Evolutionary conservation across 2,888 invertebrate genomes (phyloP).

Genomic region (Tetranychus truncatus): DNA sequence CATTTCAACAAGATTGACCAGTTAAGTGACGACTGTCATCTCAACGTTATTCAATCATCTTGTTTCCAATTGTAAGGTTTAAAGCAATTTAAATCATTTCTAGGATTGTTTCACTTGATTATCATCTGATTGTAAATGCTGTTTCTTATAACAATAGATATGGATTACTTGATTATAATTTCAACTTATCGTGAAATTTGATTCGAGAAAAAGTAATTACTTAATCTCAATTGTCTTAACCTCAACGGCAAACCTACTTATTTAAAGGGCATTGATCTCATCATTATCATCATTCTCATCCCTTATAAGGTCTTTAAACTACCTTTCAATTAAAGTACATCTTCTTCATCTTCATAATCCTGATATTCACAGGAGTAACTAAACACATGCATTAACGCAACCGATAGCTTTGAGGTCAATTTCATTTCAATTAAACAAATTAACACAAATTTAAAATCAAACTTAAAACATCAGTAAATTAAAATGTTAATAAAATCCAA

Average conservation of each 20-base stretch:
- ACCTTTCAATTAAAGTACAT: neutral
- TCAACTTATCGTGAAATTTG: no score
- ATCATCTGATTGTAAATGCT: no score
- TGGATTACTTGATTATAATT: no score
- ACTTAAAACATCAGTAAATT: no score
- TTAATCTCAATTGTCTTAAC: no score
- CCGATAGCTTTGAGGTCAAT: no score
- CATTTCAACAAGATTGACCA: neutral
- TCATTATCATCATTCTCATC: neutral
- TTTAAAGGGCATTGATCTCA: neutral
- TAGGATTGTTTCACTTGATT: neutral
- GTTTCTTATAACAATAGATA: no score
- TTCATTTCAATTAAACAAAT: no score
- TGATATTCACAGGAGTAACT: neutral
- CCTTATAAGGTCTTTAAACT: slow-evolving; percentile 1
- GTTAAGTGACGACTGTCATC: neutral
- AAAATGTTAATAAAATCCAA: no score
- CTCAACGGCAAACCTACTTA: neutral
- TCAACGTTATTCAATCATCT: neutral
- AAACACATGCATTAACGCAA: no score
- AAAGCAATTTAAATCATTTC: neutral
- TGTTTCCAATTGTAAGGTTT: neutral
- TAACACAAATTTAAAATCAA: no score
- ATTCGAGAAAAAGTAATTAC: no score
- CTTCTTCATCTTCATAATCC: neutral